Conservation (phyloP, 2,888 invertebrate species). For the Physocephala rufipes region DNA sequence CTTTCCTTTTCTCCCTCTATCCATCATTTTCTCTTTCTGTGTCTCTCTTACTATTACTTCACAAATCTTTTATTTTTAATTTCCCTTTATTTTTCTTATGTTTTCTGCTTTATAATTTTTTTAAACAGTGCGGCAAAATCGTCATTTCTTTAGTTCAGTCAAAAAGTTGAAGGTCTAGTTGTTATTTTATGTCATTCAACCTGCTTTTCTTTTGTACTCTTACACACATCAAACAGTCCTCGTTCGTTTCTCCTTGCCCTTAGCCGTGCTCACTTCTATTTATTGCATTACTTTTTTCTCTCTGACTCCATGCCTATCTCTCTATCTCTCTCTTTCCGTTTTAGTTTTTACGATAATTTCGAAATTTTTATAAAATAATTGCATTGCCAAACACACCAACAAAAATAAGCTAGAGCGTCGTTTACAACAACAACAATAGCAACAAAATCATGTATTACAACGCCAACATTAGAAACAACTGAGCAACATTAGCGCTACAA, state of each 20-base stretch:
- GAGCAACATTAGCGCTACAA: no score
- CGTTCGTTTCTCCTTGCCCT: slow-evolving; percentile 5
- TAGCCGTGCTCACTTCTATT: neutral
- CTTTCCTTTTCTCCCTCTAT: slow-evolving; percentile 29
- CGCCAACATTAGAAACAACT: no score
- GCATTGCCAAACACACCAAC: slow-evolving; percentile 1
- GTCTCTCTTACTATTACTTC: slow-evolving; percentile 11
- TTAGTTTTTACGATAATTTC: neutral
- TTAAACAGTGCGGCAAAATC: slow-evolving; percentile 55
- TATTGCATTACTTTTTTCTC: slow-evolving; percentile 14
- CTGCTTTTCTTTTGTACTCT: slow-evolving; percentile 50
- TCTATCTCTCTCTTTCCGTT: neutral
- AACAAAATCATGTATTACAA: no score
- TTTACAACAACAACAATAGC: no score
- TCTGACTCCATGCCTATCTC: slow-evolving; percentile 13
- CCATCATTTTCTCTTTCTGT: slow-evolving; percentile 21
- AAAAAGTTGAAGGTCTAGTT: slow-evolving; percentile 66
- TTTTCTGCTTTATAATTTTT: slow-evolving; percentile 36
- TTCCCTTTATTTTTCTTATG: slow-evolving; percentile 46
- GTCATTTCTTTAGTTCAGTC: slow-evolving; percentile 65
- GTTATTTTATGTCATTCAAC: slow-evolving; percentile 67
- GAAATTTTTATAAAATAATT: neutral
- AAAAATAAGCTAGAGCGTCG: no score
- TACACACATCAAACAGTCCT: no score
- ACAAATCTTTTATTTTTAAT: slow-evolving; percentile 7